Evolutionary conservation across 2,113 vertebrate genomes (phyloP).

Genomic region (Cathartes aura): DNA sequence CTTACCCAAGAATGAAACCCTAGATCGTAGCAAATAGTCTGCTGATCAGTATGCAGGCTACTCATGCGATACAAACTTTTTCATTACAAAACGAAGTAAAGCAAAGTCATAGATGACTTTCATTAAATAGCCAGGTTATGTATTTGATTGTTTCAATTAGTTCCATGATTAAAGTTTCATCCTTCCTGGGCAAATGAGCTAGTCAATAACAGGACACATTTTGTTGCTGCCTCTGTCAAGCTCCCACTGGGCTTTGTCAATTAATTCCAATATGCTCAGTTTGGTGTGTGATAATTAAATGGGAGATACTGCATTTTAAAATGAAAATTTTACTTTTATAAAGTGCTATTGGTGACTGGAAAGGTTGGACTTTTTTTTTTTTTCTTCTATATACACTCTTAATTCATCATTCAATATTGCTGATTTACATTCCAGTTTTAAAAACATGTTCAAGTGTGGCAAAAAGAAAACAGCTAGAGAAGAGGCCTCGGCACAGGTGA

Average conservation of each 20-base stretch:
- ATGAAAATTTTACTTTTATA: background rate
- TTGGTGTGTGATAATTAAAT: background rate
- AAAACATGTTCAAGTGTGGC: constrained; percentile 78
- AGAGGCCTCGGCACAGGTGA: constrained; percentile 77
- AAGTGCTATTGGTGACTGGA: background rate
- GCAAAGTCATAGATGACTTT: background rate
- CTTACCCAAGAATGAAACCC: background rate
- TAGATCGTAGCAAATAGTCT: background rate
- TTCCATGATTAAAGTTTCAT: background rate
- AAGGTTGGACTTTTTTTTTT: background rate
- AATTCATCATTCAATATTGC: background rate
- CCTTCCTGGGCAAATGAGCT: background rate
- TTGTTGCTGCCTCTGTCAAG: background rate
- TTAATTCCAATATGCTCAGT: background rate
- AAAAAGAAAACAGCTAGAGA: constrained; percentile 76
- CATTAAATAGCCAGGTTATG: background rate
- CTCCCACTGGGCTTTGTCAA: background rate
- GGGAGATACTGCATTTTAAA: background rate
- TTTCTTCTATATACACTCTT: background rate
- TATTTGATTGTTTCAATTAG: background rate
- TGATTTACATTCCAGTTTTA: constrained; percentile 77
- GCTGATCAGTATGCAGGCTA: background rate
- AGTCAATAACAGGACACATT: background rate
- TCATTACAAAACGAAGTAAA: background rate
- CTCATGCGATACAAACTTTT: background rate